phyloP scores from a whole-genome alignment of 1,140 invertebrate species.

The Penaeus indicus region DNA sequence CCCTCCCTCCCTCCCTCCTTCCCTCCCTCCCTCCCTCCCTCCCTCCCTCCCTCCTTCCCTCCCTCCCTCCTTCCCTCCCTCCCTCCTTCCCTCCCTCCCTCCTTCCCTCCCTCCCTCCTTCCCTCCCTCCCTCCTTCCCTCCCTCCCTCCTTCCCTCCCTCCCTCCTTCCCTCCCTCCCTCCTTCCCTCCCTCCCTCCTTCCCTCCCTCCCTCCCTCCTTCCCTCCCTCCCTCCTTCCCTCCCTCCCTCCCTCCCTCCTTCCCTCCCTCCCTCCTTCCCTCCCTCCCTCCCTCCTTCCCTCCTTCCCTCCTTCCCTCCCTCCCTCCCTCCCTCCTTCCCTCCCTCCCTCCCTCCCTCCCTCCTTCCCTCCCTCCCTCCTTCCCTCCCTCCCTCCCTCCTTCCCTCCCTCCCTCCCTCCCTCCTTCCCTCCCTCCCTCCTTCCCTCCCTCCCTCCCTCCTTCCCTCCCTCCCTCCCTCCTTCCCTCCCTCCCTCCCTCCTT shows the following conservation, averaged over 20 bases:
- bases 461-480: not conserved
- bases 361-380: not conserved
- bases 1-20: not conserved
- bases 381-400: not conserved
- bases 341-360: not conserved
- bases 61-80: not conserved
- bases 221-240: not conserved
- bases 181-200: not conserved
- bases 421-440: not conserved
- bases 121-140: not conserved
- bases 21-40: not conserved
- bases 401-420: not conserved
- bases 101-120: not conserved
- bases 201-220: not conserved
- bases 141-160: not conserved
- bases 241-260: not conserved
- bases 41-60: not conserved
- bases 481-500: not conserved
- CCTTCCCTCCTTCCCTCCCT: not conserved
- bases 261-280: not conserved
- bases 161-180: not conserved
- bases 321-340: not conserved
- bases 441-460: not conserved
- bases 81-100: not conserved
- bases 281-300: not conserved